Base-by-base conservation (phyloP, 2,888 invertebrate genomes). In the Kryphioiulus occultus region DNA sequence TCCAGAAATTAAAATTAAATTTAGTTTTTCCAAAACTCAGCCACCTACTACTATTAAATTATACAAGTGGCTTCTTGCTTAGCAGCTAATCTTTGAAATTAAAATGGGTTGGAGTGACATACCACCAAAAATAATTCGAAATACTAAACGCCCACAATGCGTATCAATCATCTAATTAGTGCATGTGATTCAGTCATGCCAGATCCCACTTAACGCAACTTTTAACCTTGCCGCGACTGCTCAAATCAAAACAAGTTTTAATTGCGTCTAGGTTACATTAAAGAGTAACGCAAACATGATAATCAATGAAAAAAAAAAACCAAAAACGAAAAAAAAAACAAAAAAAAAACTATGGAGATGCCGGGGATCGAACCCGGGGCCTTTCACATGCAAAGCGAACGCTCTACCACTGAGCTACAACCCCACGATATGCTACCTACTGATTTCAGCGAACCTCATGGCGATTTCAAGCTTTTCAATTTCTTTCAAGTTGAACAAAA, bases 361-460 rank as follows among this genome's bases (percentile, higher is more conserved):
- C 96, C 96, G 96, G 96, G 97, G 96, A 96, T 97, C 96, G 97
- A 97, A 97, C 97, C 96, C 97, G 96, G 96, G 97, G 96, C 97
- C 96, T 97, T 96, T 96, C 96, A 96, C 97, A 97, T 97, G 97
- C 97, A 96, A 97, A 97, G 97, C 97, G 96, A 97, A 96, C 96
- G 97, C 97, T 97, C 97, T 97, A 97, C 97, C 97, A 96, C 96
- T 97, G 97, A 97, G 97, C 97, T 97, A 97, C 86, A 86, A 44
- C 86, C 86, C 44, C 86, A n/a, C 84, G 9, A 15, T 83, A 83
- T 15, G 30, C n/a, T 9, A 9, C 1, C 12, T 1, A 12, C 1
- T 15, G 44, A 44, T 44, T 12, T 12, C 1, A 15, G 12, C 5
- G 1, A 44, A 44, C 15, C 44, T 12, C 44, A 12, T 15, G 44